phyloP scores from a whole-genome alignment of 2,888 invertebrate species.

The Tetragonisca angustula region DNA sequence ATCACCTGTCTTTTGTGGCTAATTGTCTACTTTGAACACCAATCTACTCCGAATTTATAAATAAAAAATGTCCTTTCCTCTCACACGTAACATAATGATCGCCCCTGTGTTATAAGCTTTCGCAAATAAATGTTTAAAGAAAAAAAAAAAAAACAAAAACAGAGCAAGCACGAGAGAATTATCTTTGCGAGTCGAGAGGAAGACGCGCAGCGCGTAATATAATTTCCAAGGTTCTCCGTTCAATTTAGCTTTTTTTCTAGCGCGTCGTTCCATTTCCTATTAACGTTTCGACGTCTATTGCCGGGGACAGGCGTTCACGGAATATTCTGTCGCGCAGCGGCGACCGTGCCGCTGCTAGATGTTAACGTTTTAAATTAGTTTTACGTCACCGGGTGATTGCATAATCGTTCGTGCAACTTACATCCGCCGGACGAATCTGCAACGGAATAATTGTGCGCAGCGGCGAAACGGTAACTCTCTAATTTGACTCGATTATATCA shows the following conservation, averaged over 20 bases:
- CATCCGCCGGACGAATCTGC: not conserved
- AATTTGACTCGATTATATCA: not conserved
- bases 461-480: not conserved
- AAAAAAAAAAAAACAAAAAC: too few relatives aligned
- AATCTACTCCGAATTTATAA: too few relatives aligned
- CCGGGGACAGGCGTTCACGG: not conserved
- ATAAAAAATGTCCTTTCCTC: too few relatives aligned
- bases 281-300: conserved; percentile 38
- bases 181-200: not conserved
- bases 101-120: too few relatives aligned
- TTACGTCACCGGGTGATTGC: conserved; percentile 38
- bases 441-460: not conserved
- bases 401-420: conserved; percentile 15
- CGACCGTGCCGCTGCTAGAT: conserved; percentile 7
- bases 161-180: too few relatives aligned
- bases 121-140: too few relatives aligned
- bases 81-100: too few relatives aligned
- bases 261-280: conserved; percentile 31
- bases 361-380: conserved; percentile 59
- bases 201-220: conserved; percentile 1
- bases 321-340: conserved; percentile 2
- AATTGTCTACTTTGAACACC: too few relatives aligned
- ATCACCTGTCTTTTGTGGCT: too few relatives aligned
- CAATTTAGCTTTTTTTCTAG: conserved; percentile 22
- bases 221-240: conserved; percentile 12